These are phyloP conservation scores for Varecia variegata DNA, from an alignment of 2,797 vertebrate species.

Conservation along the genomic window DNA sequence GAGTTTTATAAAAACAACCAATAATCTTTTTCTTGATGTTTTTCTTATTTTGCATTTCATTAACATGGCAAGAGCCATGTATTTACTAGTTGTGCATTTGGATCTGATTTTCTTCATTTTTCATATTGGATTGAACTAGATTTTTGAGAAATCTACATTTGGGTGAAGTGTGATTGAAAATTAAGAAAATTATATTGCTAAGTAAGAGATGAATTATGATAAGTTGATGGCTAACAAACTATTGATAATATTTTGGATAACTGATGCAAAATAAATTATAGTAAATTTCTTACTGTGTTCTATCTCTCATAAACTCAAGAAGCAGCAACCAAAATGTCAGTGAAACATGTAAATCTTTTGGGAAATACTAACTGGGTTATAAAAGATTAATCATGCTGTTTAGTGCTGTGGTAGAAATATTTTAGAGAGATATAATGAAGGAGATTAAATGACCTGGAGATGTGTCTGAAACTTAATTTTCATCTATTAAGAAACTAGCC, in stretches of 20 bases:
- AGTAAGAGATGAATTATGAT: not conserved
- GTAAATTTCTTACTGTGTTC: not conserved
- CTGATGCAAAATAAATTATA: slow-evolving; percentile 3
- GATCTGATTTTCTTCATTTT: not conserved
- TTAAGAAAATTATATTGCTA: not conserved
- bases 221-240: not conserved
- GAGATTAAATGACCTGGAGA: not conserved
- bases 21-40: slow-evolving; percentile 16
- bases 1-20: slow-evolving; percentile 47
- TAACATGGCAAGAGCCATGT: not conserved
- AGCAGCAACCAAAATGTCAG: not conserved
- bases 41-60: slow-evolving; percentile 50
- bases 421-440: slow-evolving; percentile 1
- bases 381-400: not conserved
- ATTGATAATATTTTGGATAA: not conserved
- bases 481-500: not conserved
- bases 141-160: slow-evolving; percentile 57
- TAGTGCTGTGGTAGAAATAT: not conserved
- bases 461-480: not conserved
- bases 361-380: not conserved
- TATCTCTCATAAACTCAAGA: not conserved
- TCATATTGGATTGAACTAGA: not conserved
- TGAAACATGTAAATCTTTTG: not conserved
- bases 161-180: slow-evolving; percentile 68
- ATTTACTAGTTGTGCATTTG: not conserved